These are phyloP conservation scores for Agriopis aurantiaria DNA, from an alignment of 2,888 invertebrate species.

Conservation along the genomic window DNA sequence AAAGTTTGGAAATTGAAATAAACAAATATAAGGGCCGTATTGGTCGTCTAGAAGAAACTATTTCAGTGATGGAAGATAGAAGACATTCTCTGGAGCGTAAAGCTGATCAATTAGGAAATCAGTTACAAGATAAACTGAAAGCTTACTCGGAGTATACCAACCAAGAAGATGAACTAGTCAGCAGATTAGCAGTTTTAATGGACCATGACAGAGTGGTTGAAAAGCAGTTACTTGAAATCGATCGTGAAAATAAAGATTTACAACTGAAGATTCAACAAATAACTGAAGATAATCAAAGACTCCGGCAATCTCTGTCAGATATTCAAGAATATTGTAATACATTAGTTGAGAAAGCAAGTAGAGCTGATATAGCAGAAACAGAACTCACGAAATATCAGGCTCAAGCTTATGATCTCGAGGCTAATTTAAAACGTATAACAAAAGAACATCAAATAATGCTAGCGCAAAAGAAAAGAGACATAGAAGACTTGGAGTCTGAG, in stretches of 20 bases:
- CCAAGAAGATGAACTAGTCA: constrained; percentile 88
- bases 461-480: constrained; percentile 74
- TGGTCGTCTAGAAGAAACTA: constrained; percentile 88
- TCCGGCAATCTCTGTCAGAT: constrained; percentile 76
- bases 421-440: constrained; percentile 68
- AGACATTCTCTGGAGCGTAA: constrained; percentile 87
- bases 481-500: constrained; percentile 78
- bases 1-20: constrained; percentile 90
- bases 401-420: constrained; percentile 77
- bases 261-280: constrained; percentile 84
- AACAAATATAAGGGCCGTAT: constrained; percentile 88
- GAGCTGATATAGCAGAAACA: constrained; percentile 64
- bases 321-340: constrained; percentile 73
- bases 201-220: constrained; percentile 88
- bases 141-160: constrained; percentile 86
- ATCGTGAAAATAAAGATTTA: constrained; percentile 85
- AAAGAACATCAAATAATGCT: constrained; percentile 73
- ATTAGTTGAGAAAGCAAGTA: constrained; percentile 69
- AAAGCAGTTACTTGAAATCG: constrained; percentile 87
- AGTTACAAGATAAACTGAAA: constrained; percentile 87
- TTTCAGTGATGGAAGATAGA: constrained; percentile 87
- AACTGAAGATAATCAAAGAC: constrained; percentile 81
- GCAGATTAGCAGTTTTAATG: constrained; percentile 87
- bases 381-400: constrained; percentile 67
- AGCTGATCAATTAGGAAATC: constrained; percentile 87